phyloP scores from a whole-genome alignment of 2,113 vertebrate genomes.

The Corapipo altera region DNA sequence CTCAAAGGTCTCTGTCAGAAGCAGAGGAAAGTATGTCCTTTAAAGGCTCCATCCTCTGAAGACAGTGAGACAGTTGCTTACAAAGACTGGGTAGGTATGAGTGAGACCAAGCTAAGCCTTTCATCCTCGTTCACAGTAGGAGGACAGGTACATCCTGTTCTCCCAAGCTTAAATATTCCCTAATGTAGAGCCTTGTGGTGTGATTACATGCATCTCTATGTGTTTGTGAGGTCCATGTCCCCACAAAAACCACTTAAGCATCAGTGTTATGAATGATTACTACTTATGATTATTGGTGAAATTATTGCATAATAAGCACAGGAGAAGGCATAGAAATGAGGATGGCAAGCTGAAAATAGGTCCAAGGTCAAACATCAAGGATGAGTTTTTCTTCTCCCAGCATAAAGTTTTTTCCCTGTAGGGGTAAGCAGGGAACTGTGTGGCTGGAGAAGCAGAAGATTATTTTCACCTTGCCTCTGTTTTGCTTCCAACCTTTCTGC shows the following conservation, averaged over 20 bases:
- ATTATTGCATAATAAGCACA: background rate
- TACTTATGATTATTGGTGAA: background rate
- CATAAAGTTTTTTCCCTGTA: background rate
- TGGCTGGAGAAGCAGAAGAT: background rate
- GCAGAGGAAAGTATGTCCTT: background rate
- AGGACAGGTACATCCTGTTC: background rate
- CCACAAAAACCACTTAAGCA: accelerated
- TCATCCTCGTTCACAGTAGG: background rate
- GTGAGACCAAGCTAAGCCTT: background rate
- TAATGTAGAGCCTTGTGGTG: background rate
- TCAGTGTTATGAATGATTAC: background rate
- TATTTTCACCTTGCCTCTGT: background rate
- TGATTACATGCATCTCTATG: background rate
- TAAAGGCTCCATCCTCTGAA: background rate
- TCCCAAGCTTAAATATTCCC: background rate
- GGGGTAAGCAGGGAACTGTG: background rate
- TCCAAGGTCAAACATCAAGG: background rate
- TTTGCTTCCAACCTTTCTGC: background rate
- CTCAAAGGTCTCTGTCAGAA: background rate
- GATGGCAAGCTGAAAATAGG: background rate
- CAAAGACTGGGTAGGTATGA: background rate
- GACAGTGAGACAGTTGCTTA: background rate
- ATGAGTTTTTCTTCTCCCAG: background rate
- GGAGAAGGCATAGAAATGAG: background rate
- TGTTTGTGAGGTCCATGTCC: background rate